A percentile compares a stretch with the other conserved stretches of the same genome.
Conservation (phyloP, 1,140 invertebrate species). For the Agrypnia vestita region DNA sequence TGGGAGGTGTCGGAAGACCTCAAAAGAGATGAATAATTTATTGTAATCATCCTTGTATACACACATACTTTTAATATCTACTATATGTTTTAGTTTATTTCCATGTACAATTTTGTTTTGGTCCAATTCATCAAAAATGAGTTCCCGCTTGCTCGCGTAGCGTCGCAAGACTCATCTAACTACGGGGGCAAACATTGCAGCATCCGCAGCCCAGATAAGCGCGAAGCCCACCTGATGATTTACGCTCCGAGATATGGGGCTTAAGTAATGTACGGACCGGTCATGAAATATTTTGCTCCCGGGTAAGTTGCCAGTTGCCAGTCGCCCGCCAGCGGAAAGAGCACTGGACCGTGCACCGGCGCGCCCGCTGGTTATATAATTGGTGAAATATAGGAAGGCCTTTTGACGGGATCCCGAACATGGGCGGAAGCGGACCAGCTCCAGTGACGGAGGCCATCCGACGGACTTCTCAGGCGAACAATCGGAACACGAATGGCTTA, state of each 20-base stretch:
- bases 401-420: not conserved
- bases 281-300: not conserved
- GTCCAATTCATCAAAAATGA: too few relatives aligned
- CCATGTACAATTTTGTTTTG: too few relatives aligned
- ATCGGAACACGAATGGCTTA: slow-evolving; percentile 1
- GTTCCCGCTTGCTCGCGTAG: too few relatives aligned
- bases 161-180: too few relatives aligned
- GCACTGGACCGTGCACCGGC: not conserved
- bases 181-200: slow-evolving; percentile 25
- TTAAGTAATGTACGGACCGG: not conserved
- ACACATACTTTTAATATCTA: too few relatives aligned
- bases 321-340: slow-evolving; percentile 15
- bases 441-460: not conserved
- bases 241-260: slow-evolving; percentile 24
- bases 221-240: slow-evolving; percentile 5
- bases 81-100: too few relatives aligned
- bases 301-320: slow-evolving; percentile 13
- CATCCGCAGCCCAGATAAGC: slow-evolving; percentile 23
- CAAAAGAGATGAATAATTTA: too few relatives aligned
- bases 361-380: slow-evolving; percentile 14
- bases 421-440: not conserved
- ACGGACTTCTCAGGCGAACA: not conserved
- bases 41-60: too few relatives aligned
- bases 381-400: not conserved
- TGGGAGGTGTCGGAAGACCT: too few relatives aligned